These are phyloP conservation scores for Gymnocephalus cernua DNA, from an alignment of 2,113 vertebrate genomes.

Conservation along the genomic window DNA sequence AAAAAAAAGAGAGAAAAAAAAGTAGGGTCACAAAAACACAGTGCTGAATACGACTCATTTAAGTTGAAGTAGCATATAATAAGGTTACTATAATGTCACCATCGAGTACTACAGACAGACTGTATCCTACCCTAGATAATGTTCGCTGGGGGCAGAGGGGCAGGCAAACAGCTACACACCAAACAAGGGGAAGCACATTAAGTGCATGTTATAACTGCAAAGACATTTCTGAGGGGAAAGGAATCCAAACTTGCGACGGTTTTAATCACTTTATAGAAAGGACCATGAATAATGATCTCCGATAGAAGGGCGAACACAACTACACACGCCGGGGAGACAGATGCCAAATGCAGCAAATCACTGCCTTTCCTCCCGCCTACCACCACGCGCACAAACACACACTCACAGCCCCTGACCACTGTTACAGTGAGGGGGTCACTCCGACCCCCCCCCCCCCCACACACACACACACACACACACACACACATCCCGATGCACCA, in stretches of 20 bases:
- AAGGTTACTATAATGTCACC: constrained; percentile 20
- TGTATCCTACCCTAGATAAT: background rate
- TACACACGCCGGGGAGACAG: constrained; percentile 8
- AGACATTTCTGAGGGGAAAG: background rate
- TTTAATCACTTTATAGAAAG: background rate
- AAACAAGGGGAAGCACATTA: background rate
- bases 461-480: background rate
- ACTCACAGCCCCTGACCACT: constrained; percentile 27
- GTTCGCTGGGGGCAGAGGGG: background rate
- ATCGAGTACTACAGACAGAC: background rate
- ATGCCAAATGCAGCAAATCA: constrained; percentile 66
- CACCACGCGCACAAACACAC: constrained; percentile 31
- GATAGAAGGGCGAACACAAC: background rate
- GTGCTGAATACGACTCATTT: background rate
- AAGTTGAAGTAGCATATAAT: background rate
- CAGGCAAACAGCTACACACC: background rate
- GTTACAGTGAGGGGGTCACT: constrained; percentile 45
- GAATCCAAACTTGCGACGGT: too few species aligned
- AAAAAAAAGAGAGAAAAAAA: background rate
- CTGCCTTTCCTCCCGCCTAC: constrained; percentile 55
- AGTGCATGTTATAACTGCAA: background rate
- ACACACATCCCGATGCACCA: constrained; percentile 48
- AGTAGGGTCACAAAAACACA: background rate
- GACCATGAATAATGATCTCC: background rate
- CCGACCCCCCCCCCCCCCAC: constrained; percentile 8